Conservation (phyloP, 2,888 invertebrate genomes). For the Autographa gamma region DNA sequence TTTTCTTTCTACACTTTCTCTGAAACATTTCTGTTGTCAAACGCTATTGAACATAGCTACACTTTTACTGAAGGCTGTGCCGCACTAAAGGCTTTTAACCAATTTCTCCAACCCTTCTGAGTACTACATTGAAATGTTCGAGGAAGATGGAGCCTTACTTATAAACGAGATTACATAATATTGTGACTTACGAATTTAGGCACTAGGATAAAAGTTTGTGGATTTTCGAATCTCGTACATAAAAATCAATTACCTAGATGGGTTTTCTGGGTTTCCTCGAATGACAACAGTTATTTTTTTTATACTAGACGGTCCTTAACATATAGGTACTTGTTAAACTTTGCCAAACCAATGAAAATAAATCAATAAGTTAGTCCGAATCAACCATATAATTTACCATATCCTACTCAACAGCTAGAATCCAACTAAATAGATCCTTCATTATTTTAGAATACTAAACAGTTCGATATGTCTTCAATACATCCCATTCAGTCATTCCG, state of each 20-base stretch:
- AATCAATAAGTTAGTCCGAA: too few relatives aligned
- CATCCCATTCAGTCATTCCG: not conserved
- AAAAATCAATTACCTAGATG: too few relatives aligned
- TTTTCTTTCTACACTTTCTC: slow-evolving; percentile 1
- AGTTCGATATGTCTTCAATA: too few relatives aligned
- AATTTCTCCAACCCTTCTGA: slow-evolving; percentile 43
- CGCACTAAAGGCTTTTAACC: slow-evolving; percentile 35
- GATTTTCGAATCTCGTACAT: not conserved
- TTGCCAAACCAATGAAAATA: too few relatives aligned
- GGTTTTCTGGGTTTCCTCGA: too few relatives aligned
- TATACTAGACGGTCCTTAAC: too few relatives aligned
- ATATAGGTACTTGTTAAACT: too few relatives aligned
- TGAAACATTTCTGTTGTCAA: slow-evolving; percentile 24
- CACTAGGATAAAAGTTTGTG: not conserved
- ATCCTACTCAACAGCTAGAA: too few relatives aligned
- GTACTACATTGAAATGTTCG: slow-evolving; percentile 47
- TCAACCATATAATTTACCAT: too few relatives aligned
- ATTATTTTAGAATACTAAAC: too few relatives aligned
- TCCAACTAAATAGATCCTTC: too few relatives aligned
- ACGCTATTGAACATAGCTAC: slow-evolving; percentile 27
- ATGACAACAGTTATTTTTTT: too few relatives aligned
- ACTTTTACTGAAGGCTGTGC: slow-evolving; percentile 14
- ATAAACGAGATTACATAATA: not conserved
- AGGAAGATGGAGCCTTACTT: slow-evolving; percentile 30
- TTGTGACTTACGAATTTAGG: slow-evolving; percentile 3